Evolutionary conservation across 64 coral and sea anemone genomes (phyloP).

Genomic region (Montipora capricornis): DNA sequence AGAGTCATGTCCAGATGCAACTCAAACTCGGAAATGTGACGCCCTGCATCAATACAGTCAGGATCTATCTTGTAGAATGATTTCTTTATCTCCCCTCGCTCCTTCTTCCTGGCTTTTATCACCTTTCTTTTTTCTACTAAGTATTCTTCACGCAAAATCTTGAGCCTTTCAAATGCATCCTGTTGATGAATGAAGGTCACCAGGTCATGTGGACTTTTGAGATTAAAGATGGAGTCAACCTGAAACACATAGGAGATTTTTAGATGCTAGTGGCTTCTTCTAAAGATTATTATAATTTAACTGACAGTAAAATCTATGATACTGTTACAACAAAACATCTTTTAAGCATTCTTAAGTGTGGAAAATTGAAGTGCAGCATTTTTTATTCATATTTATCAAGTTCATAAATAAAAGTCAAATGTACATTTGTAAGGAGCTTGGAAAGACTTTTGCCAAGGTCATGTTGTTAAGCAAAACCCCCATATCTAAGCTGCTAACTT

Average conservation of each 20-base stretch:
- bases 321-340: too few relatives aligned
- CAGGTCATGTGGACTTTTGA: conserved; percentile 84
- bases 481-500: too few relatives aligned
- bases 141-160: conserved; percentile 52
- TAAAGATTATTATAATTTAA: too few relatives aligned
- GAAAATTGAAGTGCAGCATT: too few relatives aligned
- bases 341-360: too few relatives aligned
- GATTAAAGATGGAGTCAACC: conserved; percentile 80
- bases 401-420: too few relatives aligned
- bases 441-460: too few relatives aligned
- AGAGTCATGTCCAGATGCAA: conserved; percentile 66
- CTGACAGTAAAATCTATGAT: too few relatives aligned
- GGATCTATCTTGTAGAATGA: conserved; percentile 77
- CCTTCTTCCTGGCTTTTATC: conserved; percentile 25
- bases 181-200: conserved; percentile 88
- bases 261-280: too few relatives aligned
- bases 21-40: conserved; percentile 68
- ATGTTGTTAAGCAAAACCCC: too few relatives aligned
- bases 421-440: too few relatives aligned
- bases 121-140: conserved; percentile 32
- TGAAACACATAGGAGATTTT: conserved; percentile 23
- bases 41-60: conserved; percentile 54
- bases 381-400: too few relatives aligned
- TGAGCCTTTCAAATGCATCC: conserved; percentile 29
- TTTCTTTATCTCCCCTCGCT: conserved; percentile 30